phyloP scores from a whole-genome alignment of 2,888 invertebrate species.

The Tromatobia lineatoria region DNA sequence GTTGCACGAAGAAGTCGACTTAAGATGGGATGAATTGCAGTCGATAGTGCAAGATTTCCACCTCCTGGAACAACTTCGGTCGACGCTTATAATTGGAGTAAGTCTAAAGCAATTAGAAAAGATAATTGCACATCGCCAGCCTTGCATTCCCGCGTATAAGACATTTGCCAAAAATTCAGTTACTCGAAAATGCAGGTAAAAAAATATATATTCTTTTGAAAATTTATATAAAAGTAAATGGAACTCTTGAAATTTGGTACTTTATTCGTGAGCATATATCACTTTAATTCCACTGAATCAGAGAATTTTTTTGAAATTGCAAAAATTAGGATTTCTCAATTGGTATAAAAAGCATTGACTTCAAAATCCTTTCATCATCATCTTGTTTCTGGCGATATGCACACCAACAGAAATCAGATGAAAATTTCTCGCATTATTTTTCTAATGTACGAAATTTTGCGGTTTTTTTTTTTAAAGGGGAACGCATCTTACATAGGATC shows the following conservation, averaged over 20 bases:
- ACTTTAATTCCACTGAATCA: too few relatives aligned
- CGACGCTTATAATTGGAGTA: constrained; percentile 86
- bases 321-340: too few relatives aligned
- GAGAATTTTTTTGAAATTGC: too few relatives aligned
- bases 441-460: not conserved
- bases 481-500: constrained; percentile 91
- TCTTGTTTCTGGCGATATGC: not conserved
- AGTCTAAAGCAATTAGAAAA: constrained; percentile 70
- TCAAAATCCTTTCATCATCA: not conserved
- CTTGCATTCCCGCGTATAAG: not conserved
- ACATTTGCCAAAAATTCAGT: too few relatives aligned
- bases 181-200: too few relatives aligned
- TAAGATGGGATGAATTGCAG: constrained; percentile 90
- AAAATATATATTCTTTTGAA: too few relatives aligned
- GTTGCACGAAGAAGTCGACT: constrained; percentile 91
- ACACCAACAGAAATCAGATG: not conserved
- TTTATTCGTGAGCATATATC: too few relatives aligned
- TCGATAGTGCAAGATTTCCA: constrained; percentile 87
- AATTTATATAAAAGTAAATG: too few relatives aligned
- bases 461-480: constrained; percentile 83
- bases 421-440: not conserved
- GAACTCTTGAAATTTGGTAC: too few relatives aligned
- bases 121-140: not conserved
- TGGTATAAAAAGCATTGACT: not conserved
- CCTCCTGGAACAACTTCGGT: constrained; percentile 86